Evolutionary conservation across 2,797 vertebrate genomes (phyloP), one percentile per base, ranked within the genome.

Genomic region (Myotis pilosus): DNA sequence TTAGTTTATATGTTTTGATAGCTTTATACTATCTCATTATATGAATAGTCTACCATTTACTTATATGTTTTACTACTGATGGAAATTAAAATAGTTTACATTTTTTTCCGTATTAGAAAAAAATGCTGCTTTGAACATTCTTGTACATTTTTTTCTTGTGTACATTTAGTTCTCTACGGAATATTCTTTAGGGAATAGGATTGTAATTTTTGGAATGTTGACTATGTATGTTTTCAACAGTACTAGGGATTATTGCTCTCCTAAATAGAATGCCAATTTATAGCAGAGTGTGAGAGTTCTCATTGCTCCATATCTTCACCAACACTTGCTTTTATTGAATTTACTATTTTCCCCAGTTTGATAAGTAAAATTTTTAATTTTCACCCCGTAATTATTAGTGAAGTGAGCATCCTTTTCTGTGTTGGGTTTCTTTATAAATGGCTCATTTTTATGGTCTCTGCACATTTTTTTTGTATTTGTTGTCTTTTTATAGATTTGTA

Each of bases 11-110:
- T 79, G 89, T 92, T 92, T 84, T 89, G 6, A 68, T 89, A 80
- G 51, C n/a, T 49, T 3, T 75, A 19, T 69, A 55, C 3, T 74
- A 36, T 90, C 94, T 79, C 25, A 74, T 62, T 87, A 53, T 83
- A 16, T 83, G 41, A 87, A n/a, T 79, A 87, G 16, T 87, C 25
- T 10, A 51, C 47, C 49, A n/a, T 96, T 92, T 80, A 85, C 44
- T 79, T 78, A 60, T 17, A 33, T 7, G 74, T 91, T 71, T 91
- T 78, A 90, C 53, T 89, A 7, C 72, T 84, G 41, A 51, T 72
- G 72, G 28, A 86, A 66, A 60, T 95, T 94, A 72, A 83, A 75
- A 80, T 89, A 80, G 12, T 82, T 94, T 68, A 36, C 5, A 4
- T 57, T 28, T 69, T 69, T 87, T 60, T 47, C 7, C 66, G 2